A percentile compares a stretch with the other conserved stretches of the same genome.
Evolutionary conservation across 1,140 invertebrate species (phyloP).

Genomic region (Zaprionus capensis): DNA sequence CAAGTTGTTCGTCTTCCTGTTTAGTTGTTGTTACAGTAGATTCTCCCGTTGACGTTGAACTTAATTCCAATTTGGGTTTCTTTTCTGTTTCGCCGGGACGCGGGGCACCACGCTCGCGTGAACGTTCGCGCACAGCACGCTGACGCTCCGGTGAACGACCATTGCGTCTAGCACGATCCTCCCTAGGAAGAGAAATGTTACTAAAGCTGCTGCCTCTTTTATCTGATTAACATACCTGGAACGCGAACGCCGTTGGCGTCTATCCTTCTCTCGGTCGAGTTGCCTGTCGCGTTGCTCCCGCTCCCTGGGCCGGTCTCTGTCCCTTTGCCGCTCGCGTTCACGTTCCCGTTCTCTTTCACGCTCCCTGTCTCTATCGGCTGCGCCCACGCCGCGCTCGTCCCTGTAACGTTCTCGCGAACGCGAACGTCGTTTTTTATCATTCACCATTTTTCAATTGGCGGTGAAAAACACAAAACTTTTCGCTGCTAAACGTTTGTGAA

Average conservation of each 20-base stretch:
- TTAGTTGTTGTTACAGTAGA: background rate
- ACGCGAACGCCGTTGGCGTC: slow-evolving; percentile 78
- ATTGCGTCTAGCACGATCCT: slow-evolving; percentile 74
- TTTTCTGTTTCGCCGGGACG: slow-evolving; percentile 54
- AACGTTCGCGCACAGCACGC: slow-evolving; percentile 50
- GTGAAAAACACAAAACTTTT: slow-evolving; percentile 4
- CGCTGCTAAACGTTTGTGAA: slow-evolving; percentile 39
- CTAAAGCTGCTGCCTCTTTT: too few relatives aligned
- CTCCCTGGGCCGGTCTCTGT: slow-evolving; percentile 58
- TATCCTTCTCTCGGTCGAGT: slow-evolving; percentile 56
- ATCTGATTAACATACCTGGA: slow-evolving; percentile 45
- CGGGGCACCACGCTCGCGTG: slow-evolving; percentile 50
- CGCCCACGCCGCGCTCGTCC: slow-evolving; percentile 47
- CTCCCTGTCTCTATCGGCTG: slow-evolving; percentile 47
- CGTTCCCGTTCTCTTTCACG: slow-evolving; percentile 62
- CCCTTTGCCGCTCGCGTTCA: slow-evolving; percentile 49
- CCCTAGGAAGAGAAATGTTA: slow-evolving; percentile 26
- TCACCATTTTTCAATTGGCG: slow-evolving; percentile 81
- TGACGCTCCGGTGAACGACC: slow-evolving; percentile 72
- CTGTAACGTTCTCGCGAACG: slow-evolving; percentile 85
- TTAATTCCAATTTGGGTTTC: slow-evolving; percentile 49
- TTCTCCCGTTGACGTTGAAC: slow-evolving; percentile 7
- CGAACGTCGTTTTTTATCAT: slow-evolving; percentile 85
- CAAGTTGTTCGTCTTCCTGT: slow-evolving; percentile 75
- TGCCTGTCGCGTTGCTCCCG: slow-evolving; percentile 53